Base-by-base conservation (phyloP, 1,140 invertebrate species). In the Magallana angulata region DNA sequence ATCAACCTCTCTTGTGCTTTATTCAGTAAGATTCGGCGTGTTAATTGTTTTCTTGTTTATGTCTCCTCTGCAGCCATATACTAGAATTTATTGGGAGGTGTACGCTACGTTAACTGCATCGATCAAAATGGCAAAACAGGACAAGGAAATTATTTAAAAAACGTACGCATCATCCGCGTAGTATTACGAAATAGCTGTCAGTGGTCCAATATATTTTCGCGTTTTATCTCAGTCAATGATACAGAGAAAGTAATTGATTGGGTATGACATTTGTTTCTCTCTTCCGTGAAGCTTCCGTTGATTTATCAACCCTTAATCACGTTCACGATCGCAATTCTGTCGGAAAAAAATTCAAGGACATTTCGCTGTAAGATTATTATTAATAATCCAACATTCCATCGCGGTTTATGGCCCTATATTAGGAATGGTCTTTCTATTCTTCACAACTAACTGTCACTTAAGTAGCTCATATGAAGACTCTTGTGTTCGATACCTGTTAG, bases 231-330 rank as follows among this genome's bases (percentile, higher is more conserved):
- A 76, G 9, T 76, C 36, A 12, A 11, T 76, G 36, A 18, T 12
- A 30, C 68, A 76, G 68, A 76, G 68, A 76, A 62, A 62, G n/a
- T n/a, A 62, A 76, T 76, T 76, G 68, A 76, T 76, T 76, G 68
- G 36, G 36, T 36, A 76, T 12, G 68, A 30, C 68, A 76, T 12
- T 30, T 76, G 12, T 76, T 76, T 76, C 36, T 11, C 24, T 24
- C 7, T 76, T 9, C 68, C 36, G 68, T 30, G 18, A 24, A 60
- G 9, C 4, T 71, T 71, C 18, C 12, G 18, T 30, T 24, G 24
- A 76, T 76, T 36, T 36, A 12, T 76, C 68, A 12, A 30, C 14
- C 68, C 0, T 14, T 76, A 76, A 76, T 76, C 36, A 76, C 24
- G 68, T 76, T 24, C 68, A 9, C 36, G 68, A 48, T 76, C 68